Base-by-base conservation (phyloP, 2,113 vertebrate species). In the Oryzias curvinotus region DNA sequence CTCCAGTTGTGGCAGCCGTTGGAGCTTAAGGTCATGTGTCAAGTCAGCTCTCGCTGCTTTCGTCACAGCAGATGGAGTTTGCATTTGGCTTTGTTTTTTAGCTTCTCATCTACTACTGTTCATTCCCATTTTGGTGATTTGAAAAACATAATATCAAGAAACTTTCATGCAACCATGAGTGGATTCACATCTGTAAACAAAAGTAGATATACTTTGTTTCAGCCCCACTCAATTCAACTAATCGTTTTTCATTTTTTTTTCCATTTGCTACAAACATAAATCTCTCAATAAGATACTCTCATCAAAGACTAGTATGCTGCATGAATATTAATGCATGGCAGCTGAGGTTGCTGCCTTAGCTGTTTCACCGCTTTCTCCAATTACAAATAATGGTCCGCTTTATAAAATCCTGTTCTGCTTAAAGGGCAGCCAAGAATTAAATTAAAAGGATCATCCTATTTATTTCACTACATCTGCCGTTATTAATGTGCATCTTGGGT, bases 301-400 rank as follows among this genome's bases (percentile, higher is more conserved):
- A 63, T 70, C 42, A 15, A 52, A 61, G 36, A 72, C 62, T 75
- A 8, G 63, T 5, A 55, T 56, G 83, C 82, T 75, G 48, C 75
- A 84, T 85, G 72, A 83, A 87, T 88, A 87, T 80, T 73, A 79
- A 87, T 70, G 58, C 47, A 60, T 54, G 57, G 71, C 75, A 71
- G 73, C 61, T 75, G 68, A 75, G 70, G 65, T 60, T 45, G 52
- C 56, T 48, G n/a, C 43, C 52, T 45, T 23, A 60, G 36, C 58
- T 51, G 42, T 51, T 71, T 12, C 56, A 25, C 7, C 30, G 45
- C 46, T 23, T 42, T 26, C 50, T 49, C 30, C 36, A 50, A 36
- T 67, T 52, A 58, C 52, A 73, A 57, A 71, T 49, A 54, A 62
- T 25, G 56, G 54, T 48, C 15, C 61, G 61, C 16, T 44, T 73